These are phyloP conservation scores for Elysia chlorotica DNA, from an alignment of 1,140 invertebrate genomes.

Conservation along the genomic window DNA sequence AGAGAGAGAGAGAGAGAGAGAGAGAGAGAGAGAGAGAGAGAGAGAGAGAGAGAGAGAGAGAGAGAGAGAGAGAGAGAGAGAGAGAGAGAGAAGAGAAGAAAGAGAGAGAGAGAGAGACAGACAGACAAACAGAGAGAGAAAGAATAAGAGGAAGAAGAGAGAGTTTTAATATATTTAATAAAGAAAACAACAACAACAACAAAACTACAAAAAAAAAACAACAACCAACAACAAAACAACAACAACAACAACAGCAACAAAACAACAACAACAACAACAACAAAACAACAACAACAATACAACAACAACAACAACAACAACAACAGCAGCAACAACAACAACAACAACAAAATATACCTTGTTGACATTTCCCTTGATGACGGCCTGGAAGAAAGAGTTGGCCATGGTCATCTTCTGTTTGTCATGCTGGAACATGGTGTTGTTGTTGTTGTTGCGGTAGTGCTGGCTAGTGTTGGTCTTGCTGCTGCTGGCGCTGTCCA, in stretches of 20 bases:
- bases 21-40: neutral
- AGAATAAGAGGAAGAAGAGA: neutral
- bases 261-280: too few relatives aligned
- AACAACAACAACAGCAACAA: too few relatives aligned
- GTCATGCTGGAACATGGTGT: neutral
- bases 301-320: too few relatives aligned
- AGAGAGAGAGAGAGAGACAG: neutral
- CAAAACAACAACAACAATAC: too few relatives aligned
- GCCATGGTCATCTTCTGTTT: neutral
- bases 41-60: neutral
- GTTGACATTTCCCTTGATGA: slow-evolving; percentile 4
- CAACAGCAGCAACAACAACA: too few relatives aligned
- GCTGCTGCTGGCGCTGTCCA: too few relatives aligned
- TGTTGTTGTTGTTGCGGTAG: neutral
- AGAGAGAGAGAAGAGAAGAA: neutral
- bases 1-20: neutral
- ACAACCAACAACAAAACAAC: too few relatives aligned
- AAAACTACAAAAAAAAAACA: too few relatives aligned
- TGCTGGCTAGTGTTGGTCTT: neutral
- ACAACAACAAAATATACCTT: too few relatives aligned
- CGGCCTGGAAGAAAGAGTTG: neutral
- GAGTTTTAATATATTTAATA: too few relatives aligned
- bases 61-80: neutral
- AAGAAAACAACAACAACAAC: too few relatives aligned
- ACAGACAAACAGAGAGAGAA: neutral